Percentiles rank a stretch among this genome's conserved stretches.
phyloP scores from a whole-genome alignment of 2,113 vertebrate species.

The Elanus axillaris region DNA sequence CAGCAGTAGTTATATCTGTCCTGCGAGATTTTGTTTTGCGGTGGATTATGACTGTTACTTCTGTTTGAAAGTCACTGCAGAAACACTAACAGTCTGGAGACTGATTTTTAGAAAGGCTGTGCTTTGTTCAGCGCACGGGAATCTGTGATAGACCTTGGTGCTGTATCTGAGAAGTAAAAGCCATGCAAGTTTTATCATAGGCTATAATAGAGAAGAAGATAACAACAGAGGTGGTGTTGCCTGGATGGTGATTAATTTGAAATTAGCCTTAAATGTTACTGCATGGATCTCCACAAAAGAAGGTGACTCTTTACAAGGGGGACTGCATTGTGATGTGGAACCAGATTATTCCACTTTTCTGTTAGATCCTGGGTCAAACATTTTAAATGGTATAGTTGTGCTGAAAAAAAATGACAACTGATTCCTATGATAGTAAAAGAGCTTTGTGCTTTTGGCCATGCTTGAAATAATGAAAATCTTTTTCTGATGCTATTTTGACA shows the following conservation, averaged over 20 bases:
- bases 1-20: background rate
- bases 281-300: background rate
- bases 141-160: background rate
- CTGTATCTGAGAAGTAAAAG: background rate
- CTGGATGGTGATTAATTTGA: background rate
- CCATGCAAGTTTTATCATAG: background rate
- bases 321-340: background rate
- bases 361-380: background rate
- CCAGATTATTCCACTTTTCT: background rate
- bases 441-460: background rate
- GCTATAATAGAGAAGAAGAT: background rate
- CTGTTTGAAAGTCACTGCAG: background rate
- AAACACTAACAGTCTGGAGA: background rate
- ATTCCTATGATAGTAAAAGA: background rate
- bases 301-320: background rate
- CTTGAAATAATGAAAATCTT: background rate
- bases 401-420: background rate
- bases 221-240: background rate
- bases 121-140: background rate
- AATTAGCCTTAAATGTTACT: background rate
- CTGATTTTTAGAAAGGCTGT: background rate
- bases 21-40: background rate
- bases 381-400: background rate
- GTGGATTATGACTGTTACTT: background rate
- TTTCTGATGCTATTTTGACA: background rate